A percentile compares a stretch with the other conserved stretches of the same genome.
These are phyloP conservation scores for Oreochromis mossambicus DNA, from an alignment of 2,797 vertebrate species.

Conservation along the genomic window DNA sequence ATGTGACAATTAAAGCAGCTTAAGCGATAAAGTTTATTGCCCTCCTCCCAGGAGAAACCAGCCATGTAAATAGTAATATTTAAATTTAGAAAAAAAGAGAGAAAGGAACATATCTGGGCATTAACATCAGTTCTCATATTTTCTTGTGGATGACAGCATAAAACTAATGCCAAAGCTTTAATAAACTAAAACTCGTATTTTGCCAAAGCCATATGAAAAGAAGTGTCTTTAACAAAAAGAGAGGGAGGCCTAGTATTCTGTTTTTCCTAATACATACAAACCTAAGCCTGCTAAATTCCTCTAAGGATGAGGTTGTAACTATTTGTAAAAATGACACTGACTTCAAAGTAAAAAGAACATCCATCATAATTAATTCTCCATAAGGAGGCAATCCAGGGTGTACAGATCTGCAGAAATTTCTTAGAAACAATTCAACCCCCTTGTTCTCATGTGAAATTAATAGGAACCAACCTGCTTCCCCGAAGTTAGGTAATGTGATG, in stretches of 20 bases:
- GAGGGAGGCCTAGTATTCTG: not conserved
- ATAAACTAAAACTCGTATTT: not conserved
- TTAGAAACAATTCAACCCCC: not conserved
- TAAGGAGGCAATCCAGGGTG: not conserved
- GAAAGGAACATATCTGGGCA: not conserved
- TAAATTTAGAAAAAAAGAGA: not conserved
- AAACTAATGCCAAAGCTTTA: not conserved
- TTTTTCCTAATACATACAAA: not conserved
- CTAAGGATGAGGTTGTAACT: not conserved
- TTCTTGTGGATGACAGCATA: fast-evolving
- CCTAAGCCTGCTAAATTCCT: not conserved
- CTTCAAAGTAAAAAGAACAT: not conserved
- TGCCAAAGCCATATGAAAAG: not conserved
- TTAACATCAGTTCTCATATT: not conserved
- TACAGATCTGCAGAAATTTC: not conserved
- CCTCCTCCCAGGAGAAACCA: not conserved
- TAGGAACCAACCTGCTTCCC: conserved; percentile 86
- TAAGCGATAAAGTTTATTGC: not conserved
- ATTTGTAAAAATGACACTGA: not conserved
- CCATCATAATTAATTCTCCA: not conserved
- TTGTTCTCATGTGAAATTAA: not conserved
- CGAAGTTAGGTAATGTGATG: conserved; percentile 85
- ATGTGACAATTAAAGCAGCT: not conserved
- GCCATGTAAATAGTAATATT: not conserved
- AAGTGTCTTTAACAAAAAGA: not conserved